Base-by-base conservation (phyloP, 2,113 vertebrate genomes). In the Lichenostomus cassidix region DNA sequence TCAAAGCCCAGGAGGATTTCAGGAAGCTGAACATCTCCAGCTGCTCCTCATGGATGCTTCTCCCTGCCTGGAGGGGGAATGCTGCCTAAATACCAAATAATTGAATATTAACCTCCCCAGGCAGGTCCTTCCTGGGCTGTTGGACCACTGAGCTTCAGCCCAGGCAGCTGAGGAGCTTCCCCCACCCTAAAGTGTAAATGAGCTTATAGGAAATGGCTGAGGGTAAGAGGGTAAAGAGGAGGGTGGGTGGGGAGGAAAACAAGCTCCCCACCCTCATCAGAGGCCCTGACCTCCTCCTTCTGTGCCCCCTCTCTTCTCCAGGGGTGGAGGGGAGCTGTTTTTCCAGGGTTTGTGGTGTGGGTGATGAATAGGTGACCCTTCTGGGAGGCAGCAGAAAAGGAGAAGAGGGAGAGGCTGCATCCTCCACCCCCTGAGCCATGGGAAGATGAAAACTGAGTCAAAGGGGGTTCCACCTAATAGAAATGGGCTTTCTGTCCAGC, bases 141-240 rank as follows among this genome's bases (percentile, higher is more conserved):
- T 67, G 28, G 63, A 44, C 39, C 46, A 7, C 15, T 10, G 17
- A 41, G 63, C 46, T 84, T 59, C 59, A 71, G 17, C 13, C 8
- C 49, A 41, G 29, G 18, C 33, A 65, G 18, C 49, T 50, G n/a
- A 89, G 70, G 49, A 58, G 20, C 52, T 62, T 44, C 50, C 23
- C 41, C 65, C 20, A 47, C 0, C 5, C 13, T 47, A 11, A 47
- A 55, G 56, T 52, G 73, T 52, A 41, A 92, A 94, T 46, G 49
- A 93, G n/a, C n/a, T 90, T 37, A 87, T 86, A 88, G 90, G 93
- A 92, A 96, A 91, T 11, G 90, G 73, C 93, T 93, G 93, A 86
- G 90, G 44, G 53, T 47, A 80, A 85, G 93, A 86, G 90, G 44
- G 53, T 47, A 80, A 85, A 87, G 89, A 69, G 47, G 55, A n/a